phyloP scores from a whole-genome alignment of 2,888 invertebrate genomes.

The Suillia variegata region DNA sequence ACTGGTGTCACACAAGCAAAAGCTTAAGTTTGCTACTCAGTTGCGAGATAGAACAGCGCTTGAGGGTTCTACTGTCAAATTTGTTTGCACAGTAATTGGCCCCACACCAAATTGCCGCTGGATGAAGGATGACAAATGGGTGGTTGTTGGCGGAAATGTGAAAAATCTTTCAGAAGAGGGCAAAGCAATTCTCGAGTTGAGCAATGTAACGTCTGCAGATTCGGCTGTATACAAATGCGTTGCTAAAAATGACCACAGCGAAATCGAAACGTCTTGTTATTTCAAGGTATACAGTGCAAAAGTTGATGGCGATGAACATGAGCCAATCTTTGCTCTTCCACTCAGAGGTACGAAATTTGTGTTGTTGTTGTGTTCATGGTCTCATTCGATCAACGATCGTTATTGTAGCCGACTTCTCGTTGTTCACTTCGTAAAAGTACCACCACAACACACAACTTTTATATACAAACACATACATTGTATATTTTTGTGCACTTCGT shows the following conservation, averaged over 20 bases:
- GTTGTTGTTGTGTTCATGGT: constrained; percentile 20
- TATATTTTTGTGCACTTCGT: no score
- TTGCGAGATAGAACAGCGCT: constrained; percentile 78
- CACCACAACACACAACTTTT: no score
- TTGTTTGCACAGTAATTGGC: constrained; percentile 79
- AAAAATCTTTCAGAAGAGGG: constrained; percentile 70
- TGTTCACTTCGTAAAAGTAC: neutral
- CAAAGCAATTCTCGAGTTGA: constrained; percentile 75
- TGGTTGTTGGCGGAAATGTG: constrained; percentile 66
- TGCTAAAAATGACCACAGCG: constrained; percentile 76
- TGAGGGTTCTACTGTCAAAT: constrained; percentile 74
- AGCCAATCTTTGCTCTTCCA: constrained; percentile 62
- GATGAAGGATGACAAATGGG: constrained; percentile 73
- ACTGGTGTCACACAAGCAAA: constrained; percentile 56
- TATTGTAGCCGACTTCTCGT: constrained; percentile 10
- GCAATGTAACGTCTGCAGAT: constrained; percentile 70
- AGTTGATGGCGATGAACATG: constrained; percentile 56
- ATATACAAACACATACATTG: no score
- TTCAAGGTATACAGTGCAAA: constrained; percentile 62
- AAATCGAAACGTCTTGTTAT: constrained; percentile 73
- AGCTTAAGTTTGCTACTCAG: constrained; percentile 71
- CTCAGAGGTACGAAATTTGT: constrained; percentile 70
- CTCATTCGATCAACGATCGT: neutral
- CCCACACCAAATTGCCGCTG: constrained; percentile 74
- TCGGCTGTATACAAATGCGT: constrained; percentile 83